A percentile compares a stretch with the other conserved stretches of the same genome.
Conservation (phyloP, 2,113 vertebrate species). For the Tetrax tetrax region DNA sequence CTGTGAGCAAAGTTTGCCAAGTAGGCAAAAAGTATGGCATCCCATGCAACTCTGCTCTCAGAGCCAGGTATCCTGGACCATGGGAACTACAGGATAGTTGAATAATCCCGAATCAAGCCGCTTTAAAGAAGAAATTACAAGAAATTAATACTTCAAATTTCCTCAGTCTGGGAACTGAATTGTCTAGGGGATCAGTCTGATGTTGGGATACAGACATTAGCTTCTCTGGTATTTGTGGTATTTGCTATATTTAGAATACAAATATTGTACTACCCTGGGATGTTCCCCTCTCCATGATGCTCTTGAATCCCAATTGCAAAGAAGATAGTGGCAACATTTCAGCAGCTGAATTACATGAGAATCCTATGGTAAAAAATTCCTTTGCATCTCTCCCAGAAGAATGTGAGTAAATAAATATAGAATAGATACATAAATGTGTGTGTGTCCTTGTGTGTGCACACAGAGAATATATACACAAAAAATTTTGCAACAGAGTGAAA, state of each 20-base stretch:
- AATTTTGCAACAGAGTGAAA: background rate
- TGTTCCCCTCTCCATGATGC: conserved; percentile 3
- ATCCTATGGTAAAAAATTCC: background rate
- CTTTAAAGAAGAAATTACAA: conserved; percentile 3
- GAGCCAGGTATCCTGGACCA: background rate
- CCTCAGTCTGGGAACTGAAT: conserved; percentile 62
- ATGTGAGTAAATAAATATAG: conserved; percentile 11
- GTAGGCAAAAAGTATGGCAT: background rate
- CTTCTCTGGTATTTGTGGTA: conserved; percentile 63
- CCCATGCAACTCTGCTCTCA: background rate
- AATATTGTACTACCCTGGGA: conserved; percentile 65
- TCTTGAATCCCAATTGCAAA: conserved; percentile 21
- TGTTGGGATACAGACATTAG: conserved; percentile 60
- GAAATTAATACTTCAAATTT: conserved; percentile 54
- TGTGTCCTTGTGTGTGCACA: background rate
- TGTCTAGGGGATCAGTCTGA: conserved; percentile 54
- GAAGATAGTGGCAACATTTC: background rate
- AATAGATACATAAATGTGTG: background rate
- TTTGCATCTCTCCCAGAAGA: conserved; percentile 8
- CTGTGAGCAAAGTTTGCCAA: background rate
- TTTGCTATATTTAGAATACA: conserved; percentile 66
- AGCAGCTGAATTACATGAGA: conserved; percentile 5
- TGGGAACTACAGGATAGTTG: background rate
- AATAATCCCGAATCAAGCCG: background rate
- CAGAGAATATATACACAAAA: background rate